These are phyloP conservation scores for Hestina assimilis DNA, from an alignment of 1,140 invertebrate species.

Conservation along the genomic window DNA sequence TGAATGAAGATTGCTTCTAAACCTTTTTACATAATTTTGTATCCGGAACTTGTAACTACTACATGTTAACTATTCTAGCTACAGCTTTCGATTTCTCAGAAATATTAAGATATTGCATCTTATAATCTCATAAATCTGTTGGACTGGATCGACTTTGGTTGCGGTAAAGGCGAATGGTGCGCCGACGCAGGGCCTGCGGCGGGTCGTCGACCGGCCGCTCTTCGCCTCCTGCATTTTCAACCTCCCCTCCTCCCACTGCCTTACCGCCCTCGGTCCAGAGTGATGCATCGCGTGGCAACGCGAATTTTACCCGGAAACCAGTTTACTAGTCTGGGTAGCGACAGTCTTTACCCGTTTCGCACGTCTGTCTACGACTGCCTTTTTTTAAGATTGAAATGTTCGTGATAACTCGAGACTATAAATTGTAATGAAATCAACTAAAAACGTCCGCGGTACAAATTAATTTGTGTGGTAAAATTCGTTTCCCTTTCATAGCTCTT, in stretches of 20 bases:
- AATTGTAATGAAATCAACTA: neutral
- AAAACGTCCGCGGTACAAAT: neutral
- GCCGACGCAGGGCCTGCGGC: conserved; percentile 63
- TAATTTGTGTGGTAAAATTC: neutral
- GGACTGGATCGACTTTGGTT: conserved; percentile 35
- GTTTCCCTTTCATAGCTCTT: neutral
- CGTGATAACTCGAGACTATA: neutral
- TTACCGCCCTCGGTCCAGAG: conserved; percentile 56
- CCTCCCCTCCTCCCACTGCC: conserved; percentile 43
- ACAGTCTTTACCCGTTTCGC: conserved; percentile 48
- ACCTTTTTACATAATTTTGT: too few relatives aligned
- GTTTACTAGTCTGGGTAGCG: conserved; percentile 64
- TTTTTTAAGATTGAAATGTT: too few relatives aligned
- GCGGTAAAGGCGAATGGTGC: conserved; percentile 62
- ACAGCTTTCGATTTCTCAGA: too few relatives aligned
- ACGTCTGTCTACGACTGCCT: conserved; percentile 26
- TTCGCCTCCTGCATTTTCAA: conserved; percentile 68
- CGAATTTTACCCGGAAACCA: conserved; percentile 72
- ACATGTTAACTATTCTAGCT: too few relatives aligned
- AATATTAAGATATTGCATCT: conserved; percentile 6
- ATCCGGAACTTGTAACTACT: too few relatives aligned
- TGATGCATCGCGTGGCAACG: conserved; percentile 69
- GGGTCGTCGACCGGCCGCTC: conserved; percentile 72
- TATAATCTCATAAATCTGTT: conserved; percentile 50
- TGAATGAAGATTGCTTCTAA: too few relatives aligned